These are phyloP conservation scores for Oscheius sp. DNA, from an alignment of 2,888 invertebrate species.

Conservation along the genomic window DNA sequence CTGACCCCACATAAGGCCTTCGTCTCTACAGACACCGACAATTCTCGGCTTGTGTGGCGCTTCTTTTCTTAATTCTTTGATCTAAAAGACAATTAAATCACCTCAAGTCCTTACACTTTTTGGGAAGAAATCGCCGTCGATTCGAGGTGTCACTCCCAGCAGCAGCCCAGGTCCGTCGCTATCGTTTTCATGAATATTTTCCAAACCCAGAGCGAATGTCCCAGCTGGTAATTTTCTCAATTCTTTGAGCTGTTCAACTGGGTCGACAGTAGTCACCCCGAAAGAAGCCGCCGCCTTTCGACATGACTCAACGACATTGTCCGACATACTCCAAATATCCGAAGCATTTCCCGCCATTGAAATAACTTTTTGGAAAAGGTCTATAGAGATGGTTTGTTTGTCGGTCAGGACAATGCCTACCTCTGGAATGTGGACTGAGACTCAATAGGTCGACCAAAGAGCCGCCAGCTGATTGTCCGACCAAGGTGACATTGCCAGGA, in stretches of 20 bases:
- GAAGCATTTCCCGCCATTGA: conserved; percentile 35
- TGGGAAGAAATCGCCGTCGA: conserved; percentile 47
- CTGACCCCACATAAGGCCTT: conserved; percentile 43
- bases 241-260: conserved; percentile 42
- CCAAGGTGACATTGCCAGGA: conserved; percentile 53
- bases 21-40: conserved; percentile 45
- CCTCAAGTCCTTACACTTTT: conserved; percentile 16
- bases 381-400: conserved; percentile 2
- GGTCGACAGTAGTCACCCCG: conserved; percentile 18
- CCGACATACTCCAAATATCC: conserved; percentile 19
- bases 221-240: conserved; percentile 46
- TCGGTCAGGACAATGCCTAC: conserved; percentile 36
- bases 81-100: not conserved
- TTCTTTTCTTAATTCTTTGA: conserved; percentile 42
- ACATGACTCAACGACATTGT: conserved; percentile 9
- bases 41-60: conserved; percentile 50
- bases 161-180: not conserved
- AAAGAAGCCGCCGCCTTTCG: not conserved
- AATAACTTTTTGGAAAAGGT: conserved; percentile 35
- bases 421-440: conserved; percentile 53
- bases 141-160: conserved; percentile 14
- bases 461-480: conserved; percentile 58
- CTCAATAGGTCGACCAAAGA: conserved; percentile 52
- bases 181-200: conserved; percentile 18
- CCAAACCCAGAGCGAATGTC: conserved; percentile 42